Base-by-base conservation (phyloP, 2,888 invertebrate genomes). In the Allacma fusca region DNA sequence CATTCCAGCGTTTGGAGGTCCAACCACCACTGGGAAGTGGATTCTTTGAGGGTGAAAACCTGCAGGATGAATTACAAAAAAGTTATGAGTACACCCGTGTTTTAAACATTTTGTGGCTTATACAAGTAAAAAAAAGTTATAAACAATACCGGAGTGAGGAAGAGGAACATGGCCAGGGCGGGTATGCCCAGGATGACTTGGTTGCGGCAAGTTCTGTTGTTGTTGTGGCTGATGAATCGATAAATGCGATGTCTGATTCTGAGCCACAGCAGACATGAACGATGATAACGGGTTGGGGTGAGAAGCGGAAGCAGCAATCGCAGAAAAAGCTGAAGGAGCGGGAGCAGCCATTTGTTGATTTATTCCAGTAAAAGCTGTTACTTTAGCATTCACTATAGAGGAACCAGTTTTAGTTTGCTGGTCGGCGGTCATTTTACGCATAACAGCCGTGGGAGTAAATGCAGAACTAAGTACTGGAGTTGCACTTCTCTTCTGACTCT, bases 341-440 rank as follows among this genome's bases (percentile, higher is more conserved):
- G 71, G 43, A 50, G 65, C 50, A 75, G 70, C 34, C 21, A 40
- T 62, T 1, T 16, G 29, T 34, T 43, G 67, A n/a, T 26, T 21
- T 12, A 67, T 13, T 26, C 50, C 75, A 1, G 40, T 23, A 29
- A n/a, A 40, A 16, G 19, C 28, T 1, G 29, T 59, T n/a, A 44
- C 9, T 73, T 74, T 59, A 19, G 78, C 70, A 40, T 75, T 78
- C 34, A 76, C 67, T 73, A 78, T 74, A 43, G 77, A 76, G 71
- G 76, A 76, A 76, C 79, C 80, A 44, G 79, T 75, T 34, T 91
- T 91, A 26, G 89, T 89, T 83, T 94, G 94, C 86, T 94, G 94
- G 85, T 95, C 95, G 0, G 95, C 95, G 7, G 95, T 96, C 95
- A 96, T 95, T 88, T 96, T 96, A 80, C 96, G 91, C 85, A 97